Base-by-base conservation (phyloP, 2,797 vertebrate species). In the Gambelia wislizenii region DNA sequence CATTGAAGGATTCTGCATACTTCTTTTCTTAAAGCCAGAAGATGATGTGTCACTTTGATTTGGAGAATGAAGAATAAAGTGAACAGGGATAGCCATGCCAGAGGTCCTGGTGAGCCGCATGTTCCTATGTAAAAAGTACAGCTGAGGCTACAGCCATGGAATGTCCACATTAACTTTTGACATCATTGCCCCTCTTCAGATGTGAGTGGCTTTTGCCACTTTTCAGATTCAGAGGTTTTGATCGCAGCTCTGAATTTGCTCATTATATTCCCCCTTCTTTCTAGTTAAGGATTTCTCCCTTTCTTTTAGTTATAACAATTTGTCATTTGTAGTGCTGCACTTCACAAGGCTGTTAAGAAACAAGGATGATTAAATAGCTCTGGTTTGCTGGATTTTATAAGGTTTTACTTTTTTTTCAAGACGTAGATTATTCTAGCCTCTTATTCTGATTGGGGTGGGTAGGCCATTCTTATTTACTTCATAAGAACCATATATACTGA, bases 401-500 rank as follows among this genome's bases (percentile, higher is more conserved):
- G 14, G 18, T n/a, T 84, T n/a, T n/a, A n/a, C 42, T 72, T 25
- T 39, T 67, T 20, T 14, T 80, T 67, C n/a, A 87, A 64, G 5
- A 18, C 64, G 27, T 75, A 56, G 69, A 69, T 81, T 56, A n/a
- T 70, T 59, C 27, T 27, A 49, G 39, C 85, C 61, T 83, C 64
- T 79, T 33, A 76, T 75, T 75, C 33, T 25, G 18, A 80, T 39
- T 16, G 80, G 59, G 64, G 56, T n/a, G 16, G 76, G n/a, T 39
- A 56, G 61, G 36, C 64, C 27, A 33, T 61, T 70, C 18, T 80
- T 36, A 9, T 52, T 87, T 75, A 78, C 18, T 76, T 81, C 25
- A 56, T 85, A 85, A 77, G 39, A 56, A 70, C 83, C 20, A 47
- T 81, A 56, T 88, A 18, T 85, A 54, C 83, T 27, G 49, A 81